These are phyloP conservation scores for Allophyes oxyacanthae DNA, from an alignment of 2,888 invertebrate species.

Conservation along the genomic window DNA sequence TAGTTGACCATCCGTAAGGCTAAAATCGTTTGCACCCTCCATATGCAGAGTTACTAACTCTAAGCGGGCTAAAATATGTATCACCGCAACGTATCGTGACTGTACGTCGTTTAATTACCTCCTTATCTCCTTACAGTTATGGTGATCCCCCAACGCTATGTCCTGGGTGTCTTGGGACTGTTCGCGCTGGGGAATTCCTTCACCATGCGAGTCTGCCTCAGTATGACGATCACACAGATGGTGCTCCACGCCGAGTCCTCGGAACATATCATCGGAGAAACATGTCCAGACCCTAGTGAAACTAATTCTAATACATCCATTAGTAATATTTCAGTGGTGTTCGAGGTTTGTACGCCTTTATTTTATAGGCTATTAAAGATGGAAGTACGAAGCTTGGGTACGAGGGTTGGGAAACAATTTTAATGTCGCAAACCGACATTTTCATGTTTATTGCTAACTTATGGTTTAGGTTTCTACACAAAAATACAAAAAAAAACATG, in stretches of 20 bases:
- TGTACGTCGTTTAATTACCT: too few relatives aligned
- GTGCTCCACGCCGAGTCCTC: conserved; percentile 75
- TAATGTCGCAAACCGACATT: too few relatives aligned
- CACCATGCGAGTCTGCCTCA: conserved; percentile 92
- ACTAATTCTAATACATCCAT: conserved; percentile 31
- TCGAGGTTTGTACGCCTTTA: conserved; percentile 48
- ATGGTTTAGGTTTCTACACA: too few relatives aligned
- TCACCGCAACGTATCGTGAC: too few relatives aligned
- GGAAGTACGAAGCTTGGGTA: background rate
- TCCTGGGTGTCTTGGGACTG: conserved; percentile 92
- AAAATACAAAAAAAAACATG: too few relatives aligned
- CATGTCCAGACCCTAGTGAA: conserved; percentile 77
- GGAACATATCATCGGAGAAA: conserved; percentile 83
- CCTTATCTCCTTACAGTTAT: conserved; percentile 73
- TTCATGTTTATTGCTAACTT: too few relatives aligned
- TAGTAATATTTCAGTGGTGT: conserved; percentile 48
- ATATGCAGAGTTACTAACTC: too few relatives aligned
- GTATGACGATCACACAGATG: conserved; percentile 92
- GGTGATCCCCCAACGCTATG: conserved; percentile 91
- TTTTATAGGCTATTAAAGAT: background rate
- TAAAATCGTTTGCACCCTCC: too few relatives aligned
- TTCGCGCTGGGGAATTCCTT: conserved; percentile 92
- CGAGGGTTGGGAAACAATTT: too few relatives aligned
- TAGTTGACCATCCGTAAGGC: too few relatives aligned
- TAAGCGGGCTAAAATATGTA: too few relatives aligned